Evolutionary conservation across 2,797 vertebrate genomes (phyloP).

Genomic region (Anisognathus igniventris): DNA sequence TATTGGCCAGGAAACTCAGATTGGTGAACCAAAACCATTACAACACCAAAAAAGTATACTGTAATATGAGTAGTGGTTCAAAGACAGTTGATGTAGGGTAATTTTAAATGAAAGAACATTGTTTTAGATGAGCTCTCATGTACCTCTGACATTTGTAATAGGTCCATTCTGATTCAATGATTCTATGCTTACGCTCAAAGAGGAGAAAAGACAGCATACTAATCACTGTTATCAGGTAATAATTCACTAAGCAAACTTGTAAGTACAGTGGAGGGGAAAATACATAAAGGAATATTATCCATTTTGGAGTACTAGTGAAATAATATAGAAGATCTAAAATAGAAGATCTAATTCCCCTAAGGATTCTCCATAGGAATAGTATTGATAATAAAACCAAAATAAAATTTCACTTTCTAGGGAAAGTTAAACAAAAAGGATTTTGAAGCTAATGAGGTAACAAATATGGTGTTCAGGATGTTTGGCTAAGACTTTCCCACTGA

Average conservation of each 20-base stretch:
- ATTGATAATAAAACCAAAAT: background rate
- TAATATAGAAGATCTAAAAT: background rate
- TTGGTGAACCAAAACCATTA: background rate
- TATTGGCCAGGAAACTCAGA: background rate
- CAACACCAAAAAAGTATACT: background rate
- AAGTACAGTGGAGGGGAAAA: background rate
- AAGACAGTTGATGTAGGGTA: background rate
- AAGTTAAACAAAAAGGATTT: background rate
- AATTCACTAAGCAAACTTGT: background rate
- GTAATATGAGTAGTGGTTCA: background rate
- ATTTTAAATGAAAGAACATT: background rate
- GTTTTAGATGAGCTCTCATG: background rate
- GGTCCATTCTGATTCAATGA: background rate
- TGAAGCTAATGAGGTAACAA: background rate
- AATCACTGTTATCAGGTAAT: background rate
- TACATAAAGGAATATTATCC: background rate
- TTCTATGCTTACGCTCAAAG: background rate
- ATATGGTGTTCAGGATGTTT: background rate
- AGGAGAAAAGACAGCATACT: background rate
- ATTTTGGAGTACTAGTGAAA: background rate
- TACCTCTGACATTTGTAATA: background rate
- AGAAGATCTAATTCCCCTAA: background rate
- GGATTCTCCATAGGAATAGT: background rate
- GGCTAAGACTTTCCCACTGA: background rate
- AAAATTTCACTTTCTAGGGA: background rate